Evolutionary conservation across 2,888 invertebrate species (phyloP).

Genomic region (Calameuta pallipes): DNA sequence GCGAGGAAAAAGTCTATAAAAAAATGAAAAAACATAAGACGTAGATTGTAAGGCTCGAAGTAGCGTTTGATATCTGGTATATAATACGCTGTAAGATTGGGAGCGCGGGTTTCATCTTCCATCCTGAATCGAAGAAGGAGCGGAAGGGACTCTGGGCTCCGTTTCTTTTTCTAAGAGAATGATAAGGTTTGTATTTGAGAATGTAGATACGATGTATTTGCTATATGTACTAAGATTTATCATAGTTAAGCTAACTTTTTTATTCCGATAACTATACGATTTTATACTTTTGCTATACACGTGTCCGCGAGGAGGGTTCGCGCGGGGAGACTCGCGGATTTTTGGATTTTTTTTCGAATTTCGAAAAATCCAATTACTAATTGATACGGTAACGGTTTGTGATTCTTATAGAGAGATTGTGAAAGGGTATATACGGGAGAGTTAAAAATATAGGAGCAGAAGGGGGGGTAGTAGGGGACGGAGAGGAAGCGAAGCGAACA

Average conservation of each 20-base stretch:
- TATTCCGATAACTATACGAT: constrained; percentile 50
- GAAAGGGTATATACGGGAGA: not conserved
- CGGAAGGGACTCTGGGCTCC: not conserved
- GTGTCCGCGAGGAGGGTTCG: constrained; percentile 11
- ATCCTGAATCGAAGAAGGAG: not conserved
- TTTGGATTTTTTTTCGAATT: not conserved
- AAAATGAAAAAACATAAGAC: constrained; percentile 20
- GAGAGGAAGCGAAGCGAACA: not conserved
- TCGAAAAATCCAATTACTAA: not conserved
- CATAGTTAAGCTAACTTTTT: constrained; percentile 48
- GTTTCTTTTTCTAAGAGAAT: not conserved
- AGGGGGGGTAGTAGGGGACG: no score
- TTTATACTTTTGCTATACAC: constrained; percentile 52
- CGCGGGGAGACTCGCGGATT: not conserved
- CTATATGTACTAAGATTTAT: constrained; percentile 20
- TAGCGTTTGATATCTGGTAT: constrained; percentile 15
- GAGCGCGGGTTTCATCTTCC: constrained; percentile 5
- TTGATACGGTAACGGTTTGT: not conserved
- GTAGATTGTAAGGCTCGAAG: constrained; percentile 3
- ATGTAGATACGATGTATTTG: constrained; percentile 13
- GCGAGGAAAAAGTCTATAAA: constrained; percentile 28
- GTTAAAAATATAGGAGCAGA: not conserved
- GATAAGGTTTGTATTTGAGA: constrained; percentile 9
- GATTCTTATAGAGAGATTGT: not conserved
- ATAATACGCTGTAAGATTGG: constrained; percentile 5